phyloP scores from a whole-genome alignment of 23 tunicate species.

The Trididemnum nubilum region DNA sequence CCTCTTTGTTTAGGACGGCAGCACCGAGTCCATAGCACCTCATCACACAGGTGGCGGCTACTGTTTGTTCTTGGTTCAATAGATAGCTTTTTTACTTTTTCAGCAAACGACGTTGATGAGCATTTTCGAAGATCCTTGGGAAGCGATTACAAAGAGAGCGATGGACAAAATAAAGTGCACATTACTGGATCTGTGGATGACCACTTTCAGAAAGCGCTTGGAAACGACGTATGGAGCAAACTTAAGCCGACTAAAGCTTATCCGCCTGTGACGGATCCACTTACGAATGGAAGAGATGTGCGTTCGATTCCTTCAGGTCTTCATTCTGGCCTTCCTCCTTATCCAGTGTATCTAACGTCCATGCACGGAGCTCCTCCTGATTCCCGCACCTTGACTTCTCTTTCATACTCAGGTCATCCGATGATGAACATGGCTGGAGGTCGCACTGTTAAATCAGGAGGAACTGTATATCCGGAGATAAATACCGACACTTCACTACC shows the following conservation, averaged over 20 bases:
- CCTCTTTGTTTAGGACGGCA: too few relatives aligned
- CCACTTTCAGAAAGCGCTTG: conserved; percentile 74
- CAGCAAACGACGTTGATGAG: conserved; percentile 34
- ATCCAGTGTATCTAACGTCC: not conserved
- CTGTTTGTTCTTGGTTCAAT: too few relatives aligned
- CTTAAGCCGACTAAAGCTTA: conserved; percentile 14
- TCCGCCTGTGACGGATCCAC: not conserved
- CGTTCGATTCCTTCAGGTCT: not conserved
- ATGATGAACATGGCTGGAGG: not conserved
- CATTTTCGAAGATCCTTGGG: conserved; percentile 83
- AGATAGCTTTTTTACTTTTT: not conserved
- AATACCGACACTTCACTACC: not conserved
- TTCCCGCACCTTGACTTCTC: not conserved
- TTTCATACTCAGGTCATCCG: not conserved
- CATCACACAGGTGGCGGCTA: too few relatives aligned
- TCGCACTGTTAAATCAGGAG: not conserved
- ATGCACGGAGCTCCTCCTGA: not conserved
- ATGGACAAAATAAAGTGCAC: conserved; percentile 47
- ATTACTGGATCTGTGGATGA: conserved; percentile 77
- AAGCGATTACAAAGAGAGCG: conserved; percentile 32
- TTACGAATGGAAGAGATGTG: conserved; percentile 6
- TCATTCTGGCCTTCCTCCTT: not conserved
- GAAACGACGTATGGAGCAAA: conserved; percentile 55
- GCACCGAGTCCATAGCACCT: too few relatives aligned
- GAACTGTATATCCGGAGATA: not conserved